These are phyloP conservation scores for Notolepis coatsorum DNA, from an alignment of 2,797 vertebrate genomes.

Conservation along the genomic window DNA sequence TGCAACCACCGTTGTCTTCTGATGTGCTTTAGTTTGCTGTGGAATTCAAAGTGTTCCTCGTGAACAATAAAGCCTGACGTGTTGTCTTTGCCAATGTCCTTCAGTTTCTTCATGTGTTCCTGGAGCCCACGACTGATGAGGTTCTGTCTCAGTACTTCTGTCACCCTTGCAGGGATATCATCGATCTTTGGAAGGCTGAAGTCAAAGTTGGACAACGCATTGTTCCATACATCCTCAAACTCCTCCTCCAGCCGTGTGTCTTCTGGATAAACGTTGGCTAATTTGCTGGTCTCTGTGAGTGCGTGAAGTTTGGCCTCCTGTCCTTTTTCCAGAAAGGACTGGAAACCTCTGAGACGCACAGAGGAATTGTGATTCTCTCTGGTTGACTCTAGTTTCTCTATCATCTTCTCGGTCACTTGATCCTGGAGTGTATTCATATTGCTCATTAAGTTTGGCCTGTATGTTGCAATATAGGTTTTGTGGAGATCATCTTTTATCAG, in stretches of 20 bases:
- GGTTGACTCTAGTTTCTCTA: slow-evolving; percentile 54
- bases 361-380: slow-evolving; percentile 62
- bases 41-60: slow-evolving; percentile 75
- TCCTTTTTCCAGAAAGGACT: slow-evolving; percentile 55
- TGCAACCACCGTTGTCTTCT: slow-evolving; percentile 59
- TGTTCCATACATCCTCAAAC: slow-evolving; percentile 76
- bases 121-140: slow-evolving; percentile 61
- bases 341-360: slow-evolving; percentile 64
- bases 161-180: slow-evolving; percentile 67
- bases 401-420: slow-evolving; percentile 48
- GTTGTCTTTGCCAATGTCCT: slow-evolving; percentile 19
- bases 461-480: slow-evolving; percentile 50
- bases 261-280: slow-evolving; percentile 49
- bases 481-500: slow-evolving; percentile 62
- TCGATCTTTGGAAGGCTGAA: slow-evolving; percentile 63
- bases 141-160: slow-evolving; percentile 67
- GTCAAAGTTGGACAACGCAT: slow-evolving; percentile 66
- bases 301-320: slow-evolving; percentile 64
- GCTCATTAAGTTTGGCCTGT: slow-evolving; percentile 62
- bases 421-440: slow-evolving; percentile 61
- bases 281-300: slow-evolving; percentile 63
- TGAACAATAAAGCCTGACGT: slow-evolving; percentile 57
- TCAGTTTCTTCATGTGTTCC: slow-evolving; percentile 69
- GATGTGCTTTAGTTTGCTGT: slow-evolving; percentile 73
- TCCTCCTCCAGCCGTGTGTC: slow-evolving; percentile 69